Conservation (phyloP, 2,888 invertebrate genomes). For the Pammene aurita region DNA sequence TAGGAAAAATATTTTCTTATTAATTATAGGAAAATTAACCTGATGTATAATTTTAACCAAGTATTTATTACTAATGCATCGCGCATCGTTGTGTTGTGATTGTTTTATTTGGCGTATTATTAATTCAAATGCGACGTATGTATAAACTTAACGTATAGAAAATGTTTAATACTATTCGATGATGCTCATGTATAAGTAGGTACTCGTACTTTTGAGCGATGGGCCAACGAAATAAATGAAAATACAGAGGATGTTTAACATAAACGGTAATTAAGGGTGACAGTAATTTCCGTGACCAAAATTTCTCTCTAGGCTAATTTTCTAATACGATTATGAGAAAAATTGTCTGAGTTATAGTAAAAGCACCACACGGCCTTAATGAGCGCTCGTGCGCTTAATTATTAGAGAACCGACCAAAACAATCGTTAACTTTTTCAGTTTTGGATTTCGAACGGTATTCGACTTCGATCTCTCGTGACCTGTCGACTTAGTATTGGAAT, state of each 20-base stretch:
- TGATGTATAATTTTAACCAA: no score
- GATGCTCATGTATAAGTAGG: no score
- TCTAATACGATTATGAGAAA: conserved; percentile 17
- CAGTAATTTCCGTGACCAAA: conserved; percentile 4
- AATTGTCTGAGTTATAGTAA: conserved; percentile 17
- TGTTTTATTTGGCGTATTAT: no score
- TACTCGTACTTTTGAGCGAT: no score
- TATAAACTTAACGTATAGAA: no score
- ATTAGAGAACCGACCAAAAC: conserved; percentile 34
- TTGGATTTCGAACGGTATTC: conserved; percentile 28
- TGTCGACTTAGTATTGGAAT: conserved; percentile 25
- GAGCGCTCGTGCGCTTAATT: conserved; percentile 38
- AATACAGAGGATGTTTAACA: neutral
- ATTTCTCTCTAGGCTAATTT: conserved; percentile 7
- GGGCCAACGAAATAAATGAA: neutral
- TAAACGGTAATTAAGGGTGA: neutral
- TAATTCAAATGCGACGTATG: no score
- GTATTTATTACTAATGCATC: no score
- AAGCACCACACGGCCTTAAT: conserved; percentile 32
- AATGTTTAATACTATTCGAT: no score
- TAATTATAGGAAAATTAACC: no score
- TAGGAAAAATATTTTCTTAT: no score
- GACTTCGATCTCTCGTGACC: conserved; percentile 34
- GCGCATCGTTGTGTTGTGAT: no score
- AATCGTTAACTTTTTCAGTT: conserved; percentile 34